Evolutionary conservation across 2,888 invertebrate species (phyloP), one percentile per base, ranked within the genome.

Genomic region (Actias luna): DNA sequence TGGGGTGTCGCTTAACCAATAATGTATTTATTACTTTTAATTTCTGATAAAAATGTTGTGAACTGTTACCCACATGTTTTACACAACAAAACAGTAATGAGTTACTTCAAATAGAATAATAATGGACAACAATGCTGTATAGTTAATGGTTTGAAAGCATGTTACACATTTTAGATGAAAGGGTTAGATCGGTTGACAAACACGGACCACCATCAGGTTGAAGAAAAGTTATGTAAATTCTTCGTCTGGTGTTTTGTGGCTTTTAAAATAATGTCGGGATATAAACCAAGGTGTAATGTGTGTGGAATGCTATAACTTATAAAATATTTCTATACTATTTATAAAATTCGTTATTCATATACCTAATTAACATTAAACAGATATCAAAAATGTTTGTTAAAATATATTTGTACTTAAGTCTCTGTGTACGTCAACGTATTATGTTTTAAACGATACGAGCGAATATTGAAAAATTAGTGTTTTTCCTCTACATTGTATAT

Each of bases 141-240:
- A 18, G 18, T 42, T 0, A 42, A 5, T 1, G 22, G 46, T 3
- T 50, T 12, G 25, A 50, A 50, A 50, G 25, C 25, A 25, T 50
- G 46, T 50, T 22, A 50, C 46, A 55, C 29, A 55, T 27, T 29
- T 64, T 22, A 50, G 25, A 31, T 52, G 18, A 46, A 31, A 22
- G 60, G 12, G 39, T 39, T 22, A 35, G 12, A 14, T 22, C 35
- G 18, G 33, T 27, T 42, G 27, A 42, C 36, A 39, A 55, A 55
- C 16, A 55, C 16, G 42, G 35, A 27, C 18, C n/a, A 36, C n/a
- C n/a, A n/a, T n/a, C 7, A 59, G 31, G 39, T 27, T 16, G 35
- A 22, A 58, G 42, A 39, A 27, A 25, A 16, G 39, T 27, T 50
- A 50, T 50, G 46, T 50, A 50, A 50, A 50, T 50, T 50, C 22